Base-by-base conservation (phyloP, 2,797 vertebrate species). In the Cyclopterus lumpus region DNA sequence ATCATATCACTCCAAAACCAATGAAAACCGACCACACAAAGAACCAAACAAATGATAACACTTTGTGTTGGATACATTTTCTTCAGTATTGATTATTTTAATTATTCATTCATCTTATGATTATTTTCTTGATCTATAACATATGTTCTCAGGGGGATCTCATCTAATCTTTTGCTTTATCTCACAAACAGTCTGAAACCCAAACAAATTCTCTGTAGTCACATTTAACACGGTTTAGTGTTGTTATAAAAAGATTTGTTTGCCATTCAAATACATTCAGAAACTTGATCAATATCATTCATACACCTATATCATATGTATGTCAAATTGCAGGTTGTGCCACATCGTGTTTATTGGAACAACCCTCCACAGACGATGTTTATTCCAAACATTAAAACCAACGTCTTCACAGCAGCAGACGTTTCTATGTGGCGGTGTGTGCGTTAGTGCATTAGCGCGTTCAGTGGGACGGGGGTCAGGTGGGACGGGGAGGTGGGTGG, bases 381-480 rank as follows among this genome's bases (percentile, higher is more conserved):
- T 10, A 42, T 42, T 5, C 32, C 68, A 76, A 55, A 71, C 62
- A 40, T 44, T 15, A 16, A 79, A 66, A 60, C 59, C 11, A 63
- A 44, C 36, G 6, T 60, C 61, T 67, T 32, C 57, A 53, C 57
- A 40, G 40, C 67, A 68, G 61, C 38, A 46, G 3, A 14, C 53
- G 22, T 36, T 42, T 34, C 53, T 30, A 18, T 2, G 4, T 20
- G 71, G 51, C 32, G 28, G 30, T 30, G 63, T 80, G 67, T 75
- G 83, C 67, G 90, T 93, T 93, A 93, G 93, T 92, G 91, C 91
- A 71, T 80, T 61, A 91, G 89, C 65, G 79, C 71, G 69, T 54
- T 75, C 68, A 74, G 59, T 69, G 28, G 54, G 75, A 40, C 2
- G 83, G 51, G 57, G 28, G 67, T 72, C 30, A 69, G 86, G 74